Evolutionary conservation across 2,113 vertebrate genomes (phyloP).

Genomic region (Athene noctua): DNA sequence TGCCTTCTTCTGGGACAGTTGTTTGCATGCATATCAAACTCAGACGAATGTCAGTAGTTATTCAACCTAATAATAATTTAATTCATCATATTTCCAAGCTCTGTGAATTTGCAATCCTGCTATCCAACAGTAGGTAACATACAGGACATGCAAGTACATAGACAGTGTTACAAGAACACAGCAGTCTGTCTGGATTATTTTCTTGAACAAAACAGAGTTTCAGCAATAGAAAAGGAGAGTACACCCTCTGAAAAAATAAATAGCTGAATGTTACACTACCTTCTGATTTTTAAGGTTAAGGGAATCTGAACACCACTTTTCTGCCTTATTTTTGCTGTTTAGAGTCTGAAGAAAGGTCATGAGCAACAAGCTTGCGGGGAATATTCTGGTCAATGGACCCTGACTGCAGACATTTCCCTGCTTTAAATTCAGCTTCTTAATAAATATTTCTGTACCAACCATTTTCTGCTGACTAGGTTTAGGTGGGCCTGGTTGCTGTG

Average conservation of each 20-base stretch:
- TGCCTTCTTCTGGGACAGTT: not conserved
- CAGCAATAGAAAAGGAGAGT: not conserved
- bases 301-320: not conserved
- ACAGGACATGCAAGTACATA: not conserved
- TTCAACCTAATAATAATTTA: not conserved
- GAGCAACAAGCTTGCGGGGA: not conserved
- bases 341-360: not conserved
- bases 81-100: not conserved
- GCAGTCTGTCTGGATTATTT: not conserved
- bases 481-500: not conserved
- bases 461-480: not conserved
- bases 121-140: not conserved
- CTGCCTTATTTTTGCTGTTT: not conserved
- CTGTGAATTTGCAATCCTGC: not conserved
- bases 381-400: not conserved
- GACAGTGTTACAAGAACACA: not conserved
- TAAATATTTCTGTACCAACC: not conserved
- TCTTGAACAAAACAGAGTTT: not conserved
- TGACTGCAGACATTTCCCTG: not conserved
- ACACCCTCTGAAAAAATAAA: not conserved
- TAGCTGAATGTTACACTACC: not conserved
- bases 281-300: not conserved
- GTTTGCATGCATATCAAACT: not conserved
- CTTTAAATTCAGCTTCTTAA: not conserved
- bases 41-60: not conserved